Percentiles rank a stretch among this genome's conserved stretches.
Evolutionary conservation across 2,113 vertebrate species (phyloP).

Genomic region (Calyptommatus sinebrachiatus): DNA sequence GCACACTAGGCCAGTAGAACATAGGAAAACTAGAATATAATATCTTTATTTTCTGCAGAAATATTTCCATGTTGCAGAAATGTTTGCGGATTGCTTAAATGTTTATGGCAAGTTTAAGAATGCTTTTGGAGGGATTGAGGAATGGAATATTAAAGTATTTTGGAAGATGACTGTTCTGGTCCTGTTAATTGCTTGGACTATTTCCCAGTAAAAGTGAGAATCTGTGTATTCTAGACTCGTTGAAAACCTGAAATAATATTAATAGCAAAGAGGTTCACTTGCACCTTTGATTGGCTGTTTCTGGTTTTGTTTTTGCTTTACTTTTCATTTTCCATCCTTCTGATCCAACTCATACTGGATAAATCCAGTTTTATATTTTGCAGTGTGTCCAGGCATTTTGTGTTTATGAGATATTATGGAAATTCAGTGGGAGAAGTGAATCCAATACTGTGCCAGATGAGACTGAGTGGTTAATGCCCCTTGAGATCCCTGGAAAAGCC

Average conservation of each 20-base stretch:
- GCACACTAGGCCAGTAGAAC: too few relatives aligned
- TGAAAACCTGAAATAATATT: background rate
- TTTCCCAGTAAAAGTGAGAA: too few relatives aligned
- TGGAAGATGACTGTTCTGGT: too few relatives aligned
- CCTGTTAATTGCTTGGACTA: too few relatives aligned
- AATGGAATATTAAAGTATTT: too few relatives aligned
- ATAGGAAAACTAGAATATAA: too few relatives aligned
- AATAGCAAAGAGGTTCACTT: background rate
- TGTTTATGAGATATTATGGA: background rate
- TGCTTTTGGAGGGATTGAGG: too few relatives aligned
- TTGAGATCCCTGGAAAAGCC: conserved; percentile 42
- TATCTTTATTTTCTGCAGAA: too few relatives aligned
- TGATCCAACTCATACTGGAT: background rate
- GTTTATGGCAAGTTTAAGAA: too few relatives aligned
- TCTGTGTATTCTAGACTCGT: too few relatives aligned
- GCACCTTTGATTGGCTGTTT: background rate
- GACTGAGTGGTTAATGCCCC: background rate
- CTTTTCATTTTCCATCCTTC: background rate
- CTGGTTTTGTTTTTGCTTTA: background rate
- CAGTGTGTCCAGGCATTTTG: background rate
- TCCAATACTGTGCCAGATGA: background rate
- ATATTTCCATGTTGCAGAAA: too few relatives aligned
- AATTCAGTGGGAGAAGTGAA: background rate
- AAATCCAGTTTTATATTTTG: background rate
- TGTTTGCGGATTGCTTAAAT: too few relatives aligned